phyloP scores from a whole-genome alignment of 1,140 invertebrate species.

The Calliphora vicina region DNA sequence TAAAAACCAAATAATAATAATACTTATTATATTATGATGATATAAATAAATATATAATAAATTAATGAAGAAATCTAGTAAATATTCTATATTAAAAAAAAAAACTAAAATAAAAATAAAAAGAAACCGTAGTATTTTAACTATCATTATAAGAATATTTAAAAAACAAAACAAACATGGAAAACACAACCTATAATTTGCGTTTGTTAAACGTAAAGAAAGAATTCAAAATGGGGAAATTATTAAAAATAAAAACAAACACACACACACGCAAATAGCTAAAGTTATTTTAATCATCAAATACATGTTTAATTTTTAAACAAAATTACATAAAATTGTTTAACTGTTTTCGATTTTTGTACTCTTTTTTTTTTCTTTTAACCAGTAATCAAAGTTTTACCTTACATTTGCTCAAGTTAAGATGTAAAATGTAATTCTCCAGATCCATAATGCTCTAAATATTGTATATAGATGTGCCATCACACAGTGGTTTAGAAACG shows the following conservation, averaged over 20 bases:
- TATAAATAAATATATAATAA: constrained; percentile 11
- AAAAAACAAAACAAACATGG: not conserved
- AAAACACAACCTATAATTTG: not conserved
- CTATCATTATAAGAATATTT: not conserved
- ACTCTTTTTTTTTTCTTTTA: too few relatives aligned
- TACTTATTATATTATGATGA: not conserved
- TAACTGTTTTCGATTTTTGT: not conserved
- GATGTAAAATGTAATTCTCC: too few relatives aligned
- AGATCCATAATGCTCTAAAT: too few relatives aligned
- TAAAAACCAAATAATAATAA: not conserved
- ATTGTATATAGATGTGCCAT: too few relatives aligned
- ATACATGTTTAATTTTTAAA: not conserved
- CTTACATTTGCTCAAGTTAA: too few relatives aligned
- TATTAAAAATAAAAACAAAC: not conserved
- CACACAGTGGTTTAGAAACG: too few relatives aligned
- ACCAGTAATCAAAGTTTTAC: too few relatives aligned
- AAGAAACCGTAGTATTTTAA: constrained; percentile 3
- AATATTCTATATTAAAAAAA: constrained; percentile 11
- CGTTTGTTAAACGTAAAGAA: constrained; percentile 1
- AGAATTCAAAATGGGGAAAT: not conserved
- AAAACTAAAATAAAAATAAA: not conserved
- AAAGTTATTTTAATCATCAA: not conserved
- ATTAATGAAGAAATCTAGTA: not conserved
- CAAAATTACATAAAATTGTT: too few relatives aligned
- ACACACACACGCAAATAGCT: not conserved